Evolutionary conservation across 2,888 invertebrate species (phyloP), one percentile per base, ranked within the genome.

Genomic region (Nephrotoma flavescens): DNA sequence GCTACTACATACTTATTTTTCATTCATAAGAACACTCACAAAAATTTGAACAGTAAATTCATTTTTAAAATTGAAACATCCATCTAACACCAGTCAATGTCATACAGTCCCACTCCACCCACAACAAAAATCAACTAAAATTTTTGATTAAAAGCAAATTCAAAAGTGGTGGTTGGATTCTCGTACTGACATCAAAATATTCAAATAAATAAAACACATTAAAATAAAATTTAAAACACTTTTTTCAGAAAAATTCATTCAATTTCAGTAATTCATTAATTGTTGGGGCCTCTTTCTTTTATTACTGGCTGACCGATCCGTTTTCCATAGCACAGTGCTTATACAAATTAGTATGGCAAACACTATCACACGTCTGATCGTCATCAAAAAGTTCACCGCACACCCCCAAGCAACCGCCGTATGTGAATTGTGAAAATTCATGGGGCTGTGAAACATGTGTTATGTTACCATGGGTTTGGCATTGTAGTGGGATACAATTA

Each of bases 131-230:
- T 2, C 31, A 31, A 31, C 31, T 31, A 31, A 31, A 31, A 31
- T 31, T 31, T 31, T 91, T 4, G 88, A 85, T 88, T 93, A 94
- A 91, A 0, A 95, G 89, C 11, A 93, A 91, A 0, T 92, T 89
- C 93, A 95, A 94, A 44, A 44, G 11, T 44, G 11, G 44, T 44
- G 7, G 44, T 6, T 44, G 44, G 44, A 44, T 44, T 44, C 44
- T 44, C 44, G 44, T 44, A 44, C 6, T 44, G 1, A 44, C 44
- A 44, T 44, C 6, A 44, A 44, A 44, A 11, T 44, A 44, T 44
- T 9, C 44, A 44, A 9, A 9, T 44, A 44, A 11, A 9, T 44
- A 44, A 11, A 9, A 9, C 44, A 0, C 6, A 44, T 44, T 44
- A 44, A 44, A 44, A 44, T 9, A 44, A 44, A 44, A 44, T 44